phyloP scores from a whole-genome alignment of 2,888 invertebrate genomes.

The Aquatica leii region DNA sequence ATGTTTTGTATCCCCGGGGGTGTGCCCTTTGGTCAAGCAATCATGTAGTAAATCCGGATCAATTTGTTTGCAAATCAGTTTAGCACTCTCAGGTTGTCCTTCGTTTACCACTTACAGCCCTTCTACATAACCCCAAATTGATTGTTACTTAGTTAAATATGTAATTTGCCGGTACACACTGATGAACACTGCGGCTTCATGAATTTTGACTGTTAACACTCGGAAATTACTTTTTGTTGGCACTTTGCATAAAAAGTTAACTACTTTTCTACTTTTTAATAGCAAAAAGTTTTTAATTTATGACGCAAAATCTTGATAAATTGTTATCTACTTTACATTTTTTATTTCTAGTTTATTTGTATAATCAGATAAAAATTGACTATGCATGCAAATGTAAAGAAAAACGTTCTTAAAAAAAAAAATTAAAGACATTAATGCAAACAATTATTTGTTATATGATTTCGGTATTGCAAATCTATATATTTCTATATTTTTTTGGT shows the following conservation, averaged over 20 bases:
- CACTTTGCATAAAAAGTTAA: too few species aligned
- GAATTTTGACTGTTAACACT: conserved; percentile 17
- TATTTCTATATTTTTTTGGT: too few species aligned
- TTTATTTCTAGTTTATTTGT: too few species aligned
- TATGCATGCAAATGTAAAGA: too few species aligned
- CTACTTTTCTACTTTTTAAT: background rate
- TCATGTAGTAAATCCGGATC: conserved; percentile 53
- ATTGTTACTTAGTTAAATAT: conserved; percentile 38
- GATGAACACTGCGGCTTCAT: conserved; percentile 15
- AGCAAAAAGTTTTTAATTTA: too few species aligned
- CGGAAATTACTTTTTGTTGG: conserved; percentile 21
- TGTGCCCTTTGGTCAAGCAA: conserved; percentile 56
- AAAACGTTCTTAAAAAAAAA: too few species aligned
- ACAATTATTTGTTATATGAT: too few species aligned
- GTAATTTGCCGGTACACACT: conserved; percentile 26
- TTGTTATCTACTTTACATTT: too few species aligned
- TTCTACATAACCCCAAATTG: conserved; percentile 31
- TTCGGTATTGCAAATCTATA: too few species aligned
- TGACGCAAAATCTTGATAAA: too few species aligned
- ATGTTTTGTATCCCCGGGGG: conserved; percentile 56
- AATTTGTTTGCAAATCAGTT: conserved; percentile 50
- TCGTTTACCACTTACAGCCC: conserved; percentile 36
- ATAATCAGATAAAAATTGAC: too few species aligned
- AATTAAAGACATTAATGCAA: too few species aligned
- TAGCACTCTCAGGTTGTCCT: conserved; percentile 39